These are phyloP conservation scores for Caenorhabditis brenneri DNA, from an alignment of 1,140 invertebrate species.

Conservation along the genomic window DNA sequence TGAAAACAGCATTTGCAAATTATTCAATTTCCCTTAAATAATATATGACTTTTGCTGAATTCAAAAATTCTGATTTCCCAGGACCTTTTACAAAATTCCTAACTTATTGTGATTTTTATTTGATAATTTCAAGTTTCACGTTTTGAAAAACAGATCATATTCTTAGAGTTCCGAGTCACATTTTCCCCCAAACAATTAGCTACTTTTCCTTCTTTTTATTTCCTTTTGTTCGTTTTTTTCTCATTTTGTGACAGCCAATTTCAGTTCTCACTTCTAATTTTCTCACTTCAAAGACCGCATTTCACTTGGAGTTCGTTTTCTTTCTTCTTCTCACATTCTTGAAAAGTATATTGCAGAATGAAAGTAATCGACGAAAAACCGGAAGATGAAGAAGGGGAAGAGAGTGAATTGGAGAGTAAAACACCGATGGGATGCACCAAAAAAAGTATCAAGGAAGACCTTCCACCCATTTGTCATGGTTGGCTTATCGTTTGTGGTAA, in stretches of 20 bases:
- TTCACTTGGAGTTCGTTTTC: neutral
- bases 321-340: neutral
- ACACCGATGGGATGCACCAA: neutral
- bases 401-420: neutral
- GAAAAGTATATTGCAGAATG: slow-evolving; percentile 2
- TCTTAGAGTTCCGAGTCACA: neutral
- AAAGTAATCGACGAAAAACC: slow-evolving; percentile 20
- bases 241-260: neutral
- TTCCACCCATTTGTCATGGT: slow-evolving; percentile 38
- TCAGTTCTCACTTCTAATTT: neutral
- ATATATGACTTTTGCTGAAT: no score
- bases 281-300: neutral
- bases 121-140: no score
- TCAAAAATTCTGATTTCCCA: no score
- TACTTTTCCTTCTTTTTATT: neutral
- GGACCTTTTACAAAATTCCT: no score
- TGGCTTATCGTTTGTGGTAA: slow-evolving; percentile 40
- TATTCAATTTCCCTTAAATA: no score
- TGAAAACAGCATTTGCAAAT: no score
- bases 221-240: neutral
- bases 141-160: neutral
- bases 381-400: slow-evolving; percentile 1
- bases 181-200: neutral
- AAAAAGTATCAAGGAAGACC: slow-evolving; percentile 7
- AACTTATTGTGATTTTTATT: no score